These are phyloP conservation scores for Drymonia ruficornis DNA, from an alignment of 2,888 invertebrate species.

Conservation along the genomic window DNA sequence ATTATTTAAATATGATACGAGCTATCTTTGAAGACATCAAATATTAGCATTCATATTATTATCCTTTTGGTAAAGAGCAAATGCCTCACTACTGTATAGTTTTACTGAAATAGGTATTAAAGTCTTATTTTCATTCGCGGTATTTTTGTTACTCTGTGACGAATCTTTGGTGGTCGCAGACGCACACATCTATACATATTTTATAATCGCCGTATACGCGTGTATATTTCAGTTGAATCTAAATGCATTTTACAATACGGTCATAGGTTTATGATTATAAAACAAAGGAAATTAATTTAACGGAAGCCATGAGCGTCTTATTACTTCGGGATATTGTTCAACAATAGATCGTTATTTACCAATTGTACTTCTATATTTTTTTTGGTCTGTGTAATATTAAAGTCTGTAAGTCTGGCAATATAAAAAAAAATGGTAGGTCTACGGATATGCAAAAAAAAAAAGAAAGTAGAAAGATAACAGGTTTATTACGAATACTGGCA, in stretches of 20 bases:
- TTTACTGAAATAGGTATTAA: slow-evolving; percentile 21
- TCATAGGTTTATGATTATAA: slow-evolving; percentile 36
- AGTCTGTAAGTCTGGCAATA: too few relatives aligned
- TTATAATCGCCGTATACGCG: slow-evolving; percentile 32
- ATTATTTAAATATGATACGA: slow-evolving; percentile 8
- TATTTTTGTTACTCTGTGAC: slow-evolving; percentile 41
- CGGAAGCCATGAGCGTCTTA: slow-evolving; percentile 29
- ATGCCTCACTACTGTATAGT: neutral
- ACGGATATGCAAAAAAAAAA: too few relatives aligned
- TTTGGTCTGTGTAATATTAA: too few relatives aligned
- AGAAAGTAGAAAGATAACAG: too few relatives aligned
- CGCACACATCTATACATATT: slow-evolving; percentile 20
- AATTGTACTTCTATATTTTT: neutral
- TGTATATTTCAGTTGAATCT: slow-evolving; percentile 55
- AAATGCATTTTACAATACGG: slow-evolving; percentile 41
- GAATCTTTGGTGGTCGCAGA: slow-evolving; percentile 35
- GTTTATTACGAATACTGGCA: too few relatives aligned
- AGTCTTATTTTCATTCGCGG: slow-evolving; percentile 5
- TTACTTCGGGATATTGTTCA: neutral
- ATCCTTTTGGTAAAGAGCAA: neutral
- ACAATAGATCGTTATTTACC: neutral
- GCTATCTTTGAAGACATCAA: neutral
- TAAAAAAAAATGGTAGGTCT: too few relatives aligned
- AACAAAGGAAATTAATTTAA: slow-evolving; percentile 40
- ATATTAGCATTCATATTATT: neutral